A percentile compares a stretch with the other conserved stretches of the same genome.
These are phyloP conservation scores for Belonocnema kinseyi DNA, from an alignment of 1,140 invertebrate genomes.

Conservation along the genomic window DNA sequence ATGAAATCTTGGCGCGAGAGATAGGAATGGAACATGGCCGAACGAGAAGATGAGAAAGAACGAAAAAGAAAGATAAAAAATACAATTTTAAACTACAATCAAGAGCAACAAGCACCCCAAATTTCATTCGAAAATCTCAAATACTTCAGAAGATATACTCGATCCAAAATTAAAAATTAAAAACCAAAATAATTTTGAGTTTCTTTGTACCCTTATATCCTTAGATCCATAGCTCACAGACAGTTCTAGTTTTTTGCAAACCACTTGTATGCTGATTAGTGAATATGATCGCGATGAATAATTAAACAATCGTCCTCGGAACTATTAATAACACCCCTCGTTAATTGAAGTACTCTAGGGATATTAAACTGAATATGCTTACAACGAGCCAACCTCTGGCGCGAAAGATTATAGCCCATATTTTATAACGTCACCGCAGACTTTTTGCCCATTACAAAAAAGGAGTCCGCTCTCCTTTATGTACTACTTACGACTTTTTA, in stretches of 20 bases:
- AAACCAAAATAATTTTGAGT: too few species aligned
- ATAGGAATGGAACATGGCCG: slow-evolving; percentile 26
- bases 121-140: too few species aligned
- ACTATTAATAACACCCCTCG: slow-evolving; percentile 12
- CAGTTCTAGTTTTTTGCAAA: too few species aligned
- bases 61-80: background rate
- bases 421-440: background rate
- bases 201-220: too few species aligned
- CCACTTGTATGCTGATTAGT: too few species aligned
- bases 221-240: too few species aligned
- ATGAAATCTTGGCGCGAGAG: slow-evolving; percentile 46
- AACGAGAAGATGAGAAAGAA: slow-evolving; percentile 11
- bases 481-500: background rate
- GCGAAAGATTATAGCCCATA: background rate
- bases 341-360: background rate
- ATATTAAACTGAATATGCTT: slow-evolving; percentile 11
- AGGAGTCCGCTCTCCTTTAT: background rate
- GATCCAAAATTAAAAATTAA: too few species aligned
- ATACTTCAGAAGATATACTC: too few species aligned
- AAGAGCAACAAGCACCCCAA: background rate
- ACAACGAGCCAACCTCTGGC: background rate
- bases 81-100: background rate
- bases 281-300: background rate
- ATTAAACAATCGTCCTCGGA: background rate
- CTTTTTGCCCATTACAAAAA: background rate